A percentile compares a stretch with the other conserved stretches of the same genome.
These are phyloP conservation scores for Bucorvus abyssinicus DNA, from an alignment of 2,797 vertebrate genomes.

Conservation along the genomic window DNA sequence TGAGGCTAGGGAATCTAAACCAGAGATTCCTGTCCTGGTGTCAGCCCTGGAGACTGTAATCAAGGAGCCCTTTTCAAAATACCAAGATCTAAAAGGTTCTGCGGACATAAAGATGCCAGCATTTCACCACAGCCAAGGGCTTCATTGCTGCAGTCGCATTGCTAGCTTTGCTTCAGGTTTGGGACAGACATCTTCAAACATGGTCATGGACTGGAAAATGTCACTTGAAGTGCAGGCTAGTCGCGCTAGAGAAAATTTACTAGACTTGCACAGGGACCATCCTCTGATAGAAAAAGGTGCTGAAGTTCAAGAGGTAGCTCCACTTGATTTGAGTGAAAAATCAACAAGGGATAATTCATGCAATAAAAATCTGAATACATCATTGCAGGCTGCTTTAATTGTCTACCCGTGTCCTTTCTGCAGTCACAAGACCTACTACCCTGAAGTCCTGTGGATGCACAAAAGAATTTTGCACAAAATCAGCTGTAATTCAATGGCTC, in stretches of 20 bases:
- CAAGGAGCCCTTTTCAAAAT: conserved; percentile 47
- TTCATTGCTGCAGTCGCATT: not conserved
- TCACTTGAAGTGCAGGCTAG: conserved; percentile 38
- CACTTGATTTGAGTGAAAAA: conserved; percentile 77
- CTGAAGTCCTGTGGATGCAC: conserved; percentile 97
- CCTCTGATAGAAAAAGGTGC: conserved; percentile 13
- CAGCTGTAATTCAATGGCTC: conserved; percentile 82
- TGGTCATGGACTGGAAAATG: conserved; percentile 29
- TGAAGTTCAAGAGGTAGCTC: conserved; percentile 58
- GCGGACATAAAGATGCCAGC: conserved; percentile 61
- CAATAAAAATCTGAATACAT: conserved; percentile 65
- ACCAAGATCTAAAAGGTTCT: conserved; percentile 28
- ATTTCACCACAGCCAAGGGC: conserved; percentile 63
- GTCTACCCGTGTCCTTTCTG: conserved; percentile 92
- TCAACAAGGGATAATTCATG: conserved; percentile 68
- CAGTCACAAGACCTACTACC: conserved; percentile 88
- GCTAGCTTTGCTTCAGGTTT: conserved; percentile 38
- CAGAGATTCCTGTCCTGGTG: conserved; percentile 6
- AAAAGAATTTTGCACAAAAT: conserved; percentile 92
- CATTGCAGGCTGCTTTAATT: conserved; percentile 78
- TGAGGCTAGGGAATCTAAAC: conserved; percentile 52
- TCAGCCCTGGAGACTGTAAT: conserved; percentile 47
- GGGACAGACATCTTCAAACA: conserved; percentile 15
- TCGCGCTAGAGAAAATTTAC: conserved; percentile 31
- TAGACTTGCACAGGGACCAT: conserved; percentile 54